phyloP scores from a whole-genome alignment of 2,113 vertebrate genomes.

The Amphiprion percula region DNA sequence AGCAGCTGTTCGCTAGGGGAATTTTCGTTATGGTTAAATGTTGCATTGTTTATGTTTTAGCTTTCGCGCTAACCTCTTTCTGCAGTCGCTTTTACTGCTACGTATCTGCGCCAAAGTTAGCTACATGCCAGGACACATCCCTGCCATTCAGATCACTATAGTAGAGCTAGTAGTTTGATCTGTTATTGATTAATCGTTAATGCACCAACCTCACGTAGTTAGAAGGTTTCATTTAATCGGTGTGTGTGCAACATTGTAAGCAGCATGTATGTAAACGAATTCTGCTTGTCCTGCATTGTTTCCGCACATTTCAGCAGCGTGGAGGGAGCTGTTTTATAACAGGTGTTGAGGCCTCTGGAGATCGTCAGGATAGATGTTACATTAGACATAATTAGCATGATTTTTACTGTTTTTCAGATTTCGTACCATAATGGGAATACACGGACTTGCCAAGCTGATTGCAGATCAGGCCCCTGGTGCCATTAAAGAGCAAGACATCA shows the following conservation, averaged over 20 bases:
- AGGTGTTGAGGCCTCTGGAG: neutral
- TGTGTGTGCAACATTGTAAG: fast-evolving
- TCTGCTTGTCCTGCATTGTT: neutral
- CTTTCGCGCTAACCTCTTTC: neutral
- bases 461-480: constrained; percentile 92
- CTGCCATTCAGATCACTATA: neutral
- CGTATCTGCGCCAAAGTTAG: neutral
- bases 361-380: neutral
- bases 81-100: neutral
- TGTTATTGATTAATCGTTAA: neutral
- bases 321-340: neutral
- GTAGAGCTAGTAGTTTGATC: neutral
- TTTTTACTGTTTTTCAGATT: constrained; percentile 32
- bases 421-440: constrained; percentile 91
- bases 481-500: constrained; percentile 96
- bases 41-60: neutral
- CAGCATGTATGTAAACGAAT: neutral
- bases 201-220: too few relatives aligned
- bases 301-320: neutral
- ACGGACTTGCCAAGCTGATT: constrained; percentile 95
- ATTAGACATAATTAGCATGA: neutral
- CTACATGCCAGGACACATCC: neutral
- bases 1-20: neutral
- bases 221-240: neutral
- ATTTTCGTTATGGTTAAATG: too few relatives aligned